These are phyloP conservation scores for Trissoscelio sp. DNA, from an alignment of 2,888 invertebrate species.

Conservation along the genomic window DNA sequence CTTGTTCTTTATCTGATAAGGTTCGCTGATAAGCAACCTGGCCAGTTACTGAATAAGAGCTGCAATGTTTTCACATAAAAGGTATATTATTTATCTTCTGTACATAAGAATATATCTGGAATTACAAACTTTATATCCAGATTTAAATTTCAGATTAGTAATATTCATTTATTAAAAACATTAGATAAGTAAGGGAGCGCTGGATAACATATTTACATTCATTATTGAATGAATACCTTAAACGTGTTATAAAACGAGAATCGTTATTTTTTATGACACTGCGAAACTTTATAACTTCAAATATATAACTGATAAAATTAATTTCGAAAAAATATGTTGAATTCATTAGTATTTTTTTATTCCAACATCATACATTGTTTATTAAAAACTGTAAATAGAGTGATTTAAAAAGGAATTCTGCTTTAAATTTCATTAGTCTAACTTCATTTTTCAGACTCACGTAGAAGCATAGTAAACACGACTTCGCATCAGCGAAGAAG, in stretches of 20 bases:
- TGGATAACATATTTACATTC: conserved; percentile 7
- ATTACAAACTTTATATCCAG: conserved; percentile 1
- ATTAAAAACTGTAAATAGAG: too few species aligned
- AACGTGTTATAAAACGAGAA: background rate
- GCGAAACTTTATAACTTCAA: too few species aligned
- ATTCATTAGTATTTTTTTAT: too few species aligned
- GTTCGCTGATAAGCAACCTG: conserved; percentile 13
- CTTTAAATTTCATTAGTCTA: background rate
- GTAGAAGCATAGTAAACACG: background rate
- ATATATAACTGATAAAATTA: too few species aligned
- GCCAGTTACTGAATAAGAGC: conserved; percentile 7
- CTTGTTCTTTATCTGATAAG: conserved; percentile 37
- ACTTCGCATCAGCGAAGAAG: background rate
- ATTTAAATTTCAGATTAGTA: conserved; percentile 30
- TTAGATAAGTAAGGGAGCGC: background rate
- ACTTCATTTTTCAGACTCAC: background rate
- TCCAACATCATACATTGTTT: too few species aligned
- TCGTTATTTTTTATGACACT: too few species aligned
- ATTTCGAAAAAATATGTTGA: too few species aligned
- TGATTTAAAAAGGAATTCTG: background rate
- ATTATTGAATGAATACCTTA: background rate
- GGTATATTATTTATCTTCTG: conserved; percentile 8
- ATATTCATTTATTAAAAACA: conserved; percentile 23
- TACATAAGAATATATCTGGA: conserved; percentile 3
- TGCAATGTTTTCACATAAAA: conserved; percentile 2